Conservation (phyloP, 2,888 invertebrate genomes). For the Eretmocerus hayati region DNA sequence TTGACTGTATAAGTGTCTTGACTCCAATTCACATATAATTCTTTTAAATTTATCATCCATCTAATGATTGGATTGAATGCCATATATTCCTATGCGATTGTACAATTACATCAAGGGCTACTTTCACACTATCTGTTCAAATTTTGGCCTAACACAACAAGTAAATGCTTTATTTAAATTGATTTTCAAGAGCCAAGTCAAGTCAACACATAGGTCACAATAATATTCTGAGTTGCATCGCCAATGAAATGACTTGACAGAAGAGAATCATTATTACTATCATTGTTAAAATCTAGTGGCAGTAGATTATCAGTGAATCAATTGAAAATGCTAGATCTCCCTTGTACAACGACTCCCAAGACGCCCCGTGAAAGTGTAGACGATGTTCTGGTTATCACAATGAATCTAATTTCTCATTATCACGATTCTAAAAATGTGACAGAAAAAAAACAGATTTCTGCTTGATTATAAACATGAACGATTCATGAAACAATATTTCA, state of each 20-base stretch:
- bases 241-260: conserved; percentile 7
- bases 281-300: conserved; percentile 22
- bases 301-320: conserved; percentile 20
- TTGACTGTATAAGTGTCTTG: too few relatives aligned
- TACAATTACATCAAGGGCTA: too few relatives aligned
- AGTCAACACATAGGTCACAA: too few relatives aligned
- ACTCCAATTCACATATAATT: too few relatives aligned
- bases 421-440: conserved; percentile 20
- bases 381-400: conserved; percentile 22
- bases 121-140: too few relatives aligned
- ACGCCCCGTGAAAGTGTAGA: conserved; percentile 15
- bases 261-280: conserved; percentile 9
- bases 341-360: conserved; percentile 25
- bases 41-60: too few relatives aligned
- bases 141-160: too few relatives aligned
- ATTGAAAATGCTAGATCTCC: conserved; percentile 10
- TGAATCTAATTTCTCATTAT: conserved; percentile 20
- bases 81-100: too few relatives aligned
- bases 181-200: too few relatives aligned
- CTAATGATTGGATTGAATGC: too few relatives aligned
- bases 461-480: conserved; percentile 15
- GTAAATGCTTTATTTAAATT: too few relatives aligned
- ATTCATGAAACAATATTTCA: conserved; percentile 7
- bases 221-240: conserved; percentile 11
- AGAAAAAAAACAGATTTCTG: conserved; percentile 15